phyloP scores from a whole-genome alignment of 2,797 vertebrate species.

The Rhincodon typus region DNA sequence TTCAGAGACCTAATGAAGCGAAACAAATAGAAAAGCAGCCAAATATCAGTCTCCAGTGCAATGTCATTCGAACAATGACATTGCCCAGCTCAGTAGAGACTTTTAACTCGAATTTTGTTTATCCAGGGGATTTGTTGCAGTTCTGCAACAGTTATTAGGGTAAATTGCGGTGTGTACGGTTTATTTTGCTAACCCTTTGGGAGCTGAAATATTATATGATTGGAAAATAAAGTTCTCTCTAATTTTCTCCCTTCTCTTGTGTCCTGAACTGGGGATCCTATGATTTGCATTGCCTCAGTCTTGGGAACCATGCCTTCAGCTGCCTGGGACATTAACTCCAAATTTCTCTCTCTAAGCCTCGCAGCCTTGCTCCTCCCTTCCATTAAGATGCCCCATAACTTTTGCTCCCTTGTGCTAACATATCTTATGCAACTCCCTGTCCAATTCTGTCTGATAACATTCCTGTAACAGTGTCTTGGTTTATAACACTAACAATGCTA shows the following conservation, averaged over 20 bases:
- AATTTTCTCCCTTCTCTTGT: background rate
- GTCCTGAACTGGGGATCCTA: background rate
- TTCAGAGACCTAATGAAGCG: background rate
- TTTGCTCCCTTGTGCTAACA: slow-evolving; percentile 23
- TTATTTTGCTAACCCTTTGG: background rate
- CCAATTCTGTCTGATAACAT: background rate
- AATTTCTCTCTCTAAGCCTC: background rate
- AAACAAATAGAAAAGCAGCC: slow-evolving; percentile 27
- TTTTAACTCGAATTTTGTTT: slow-evolving; percentile 14
- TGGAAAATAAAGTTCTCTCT: background rate
- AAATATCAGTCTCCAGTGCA: slow-evolving; percentile 30
- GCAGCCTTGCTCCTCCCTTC: background rate
- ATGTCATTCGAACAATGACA: background rate
- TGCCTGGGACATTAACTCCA: background rate
- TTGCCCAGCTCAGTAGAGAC: background rate
- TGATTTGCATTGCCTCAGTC: background rate
- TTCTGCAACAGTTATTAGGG: background rate
- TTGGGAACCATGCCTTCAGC: background rate
- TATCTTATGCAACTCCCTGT: background rate
- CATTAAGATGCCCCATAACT: background rate
- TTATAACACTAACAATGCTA: background rate
- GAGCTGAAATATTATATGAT: background rate
- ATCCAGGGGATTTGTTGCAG: background rate
- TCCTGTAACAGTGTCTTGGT: background rate
- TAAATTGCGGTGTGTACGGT: background rate